Base-by-base conservation (phyloP, 53 echinoderm and acorn worm species). In the Pentamera pediparva region DNA sequence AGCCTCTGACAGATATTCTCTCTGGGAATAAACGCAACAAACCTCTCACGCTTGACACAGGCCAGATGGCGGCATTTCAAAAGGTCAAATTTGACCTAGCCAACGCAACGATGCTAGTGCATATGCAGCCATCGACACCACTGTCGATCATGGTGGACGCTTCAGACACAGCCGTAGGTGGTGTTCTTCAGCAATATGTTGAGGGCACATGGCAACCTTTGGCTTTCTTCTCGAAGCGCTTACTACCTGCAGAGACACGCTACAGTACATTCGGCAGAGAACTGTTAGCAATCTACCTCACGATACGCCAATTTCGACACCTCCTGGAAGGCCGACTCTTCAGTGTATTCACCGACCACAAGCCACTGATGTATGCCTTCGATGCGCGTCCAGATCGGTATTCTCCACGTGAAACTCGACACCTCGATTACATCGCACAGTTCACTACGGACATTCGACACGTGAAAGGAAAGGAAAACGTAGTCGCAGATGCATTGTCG, bases 401-500 rank as follows among this genome's bases (percentile, higher is more conserved):
- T 50, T 76, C 64, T 7, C 82, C 73, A 18, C 62, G 77, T n/a
- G 83, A 82, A 35, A 87, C 83, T 33, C 67, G 79, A 12, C 77
- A 83, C 11, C 51, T 82, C 15, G 87, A 87, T 58, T 87, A 53
- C 53, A 78, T 83, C 17, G 74, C 88, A 0, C 79, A 83, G 32
- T 83, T 59, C 48, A 88, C 88, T 20, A 70, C 65, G 0, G 84
- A 83, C 37, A 35, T 76, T 5, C 76, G 76, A 1, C 61, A 73
- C 34, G 61, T 88, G 9, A 70, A 54, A 32, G 80, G 80, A 18
- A 30, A 7, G 9, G 49, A 81, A 55, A 89, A 89, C 26, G 43
- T 52, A 9, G 80, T 81, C 0, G 89, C 89, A 17, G 89, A 89
- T 13, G 61, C 74, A 3, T 30, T 89, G 20, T 84, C 84, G 8